Conservation (phyloP, 2,113 vertebrate genomes). For the Pelodiscus sinensis region DNA sequence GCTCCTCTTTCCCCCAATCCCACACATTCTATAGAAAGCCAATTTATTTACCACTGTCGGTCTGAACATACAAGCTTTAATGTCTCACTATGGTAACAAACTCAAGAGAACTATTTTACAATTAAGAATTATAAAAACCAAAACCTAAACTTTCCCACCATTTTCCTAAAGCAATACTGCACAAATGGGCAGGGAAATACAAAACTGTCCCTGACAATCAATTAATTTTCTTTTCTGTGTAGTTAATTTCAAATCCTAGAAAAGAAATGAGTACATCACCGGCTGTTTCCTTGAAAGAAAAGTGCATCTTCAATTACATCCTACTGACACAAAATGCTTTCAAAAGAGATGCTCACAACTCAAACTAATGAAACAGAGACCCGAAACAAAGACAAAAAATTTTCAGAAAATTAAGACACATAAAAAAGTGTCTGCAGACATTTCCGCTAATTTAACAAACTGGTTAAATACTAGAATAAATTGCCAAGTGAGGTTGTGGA, state of each 20-base stretch:
- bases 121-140: not conserved
- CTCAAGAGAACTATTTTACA: not conserved
- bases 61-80: not conserved
- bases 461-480: too few species aligned
- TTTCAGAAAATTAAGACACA: not conserved
- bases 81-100: too few species aligned
- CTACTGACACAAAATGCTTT: not conserved
- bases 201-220: not conserved
- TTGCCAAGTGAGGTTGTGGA: too few species aligned
- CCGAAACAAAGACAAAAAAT: not conserved
- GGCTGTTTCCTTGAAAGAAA: not conserved
- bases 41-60: not conserved
- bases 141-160: not conserved
- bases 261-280: not conserved
- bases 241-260: not conserved
- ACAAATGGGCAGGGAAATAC: not conserved
- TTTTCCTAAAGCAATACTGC: not conserved
- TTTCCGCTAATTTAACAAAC: not conserved
- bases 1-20: not conserved
- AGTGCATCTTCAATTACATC: not conserved
- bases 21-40: not conserved
- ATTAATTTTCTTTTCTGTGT: not conserved
- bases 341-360: not conserved
- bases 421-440: not conserved
- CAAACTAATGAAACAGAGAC: not conserved